A percentile compares a stretch with the other conserved stretches of the same genome.
Conservation (phyloP, 2,113 vertebrate genomes). For the Solenodon paradoxus region DNA sequence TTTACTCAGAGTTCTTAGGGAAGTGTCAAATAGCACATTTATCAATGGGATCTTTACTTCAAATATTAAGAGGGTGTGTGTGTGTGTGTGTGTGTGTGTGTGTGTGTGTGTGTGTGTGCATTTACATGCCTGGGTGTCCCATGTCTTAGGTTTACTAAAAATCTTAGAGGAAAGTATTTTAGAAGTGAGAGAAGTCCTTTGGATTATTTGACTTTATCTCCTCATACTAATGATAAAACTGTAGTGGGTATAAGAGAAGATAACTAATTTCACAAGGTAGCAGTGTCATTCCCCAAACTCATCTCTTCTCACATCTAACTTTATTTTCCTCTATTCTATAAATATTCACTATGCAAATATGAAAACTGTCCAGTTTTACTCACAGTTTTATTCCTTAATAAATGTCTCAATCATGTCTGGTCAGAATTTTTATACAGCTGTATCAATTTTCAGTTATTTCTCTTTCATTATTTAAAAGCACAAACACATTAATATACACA, state of each 20-base stretch:
- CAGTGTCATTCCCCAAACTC: neutral
- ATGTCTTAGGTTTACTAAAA: neutral
- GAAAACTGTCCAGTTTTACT: neutral
- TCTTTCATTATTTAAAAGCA: neutral
- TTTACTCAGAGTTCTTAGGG: neutral
- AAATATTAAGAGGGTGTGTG: too few species aligned
- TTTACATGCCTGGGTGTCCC: neutral
- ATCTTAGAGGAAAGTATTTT: neutral
- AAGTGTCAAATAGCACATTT: conserved; percentile 7
- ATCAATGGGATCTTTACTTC: neutral
- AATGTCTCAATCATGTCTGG: neutral
- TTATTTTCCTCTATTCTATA: neutral
- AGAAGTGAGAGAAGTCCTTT: neutral
- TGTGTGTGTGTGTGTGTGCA: neutral
- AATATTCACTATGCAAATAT: neutral
- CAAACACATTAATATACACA: neutral
- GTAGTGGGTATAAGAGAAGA: neutral
- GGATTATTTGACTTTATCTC: neutral
- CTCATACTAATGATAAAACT: neutral
- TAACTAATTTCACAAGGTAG: neutral
- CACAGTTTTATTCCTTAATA: neutral
- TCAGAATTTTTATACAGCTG: neutral
- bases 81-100: neutral
- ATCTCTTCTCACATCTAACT: neutral
- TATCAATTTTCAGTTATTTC: neutral